Evolutionary conservation across 2,888 invertebrate genomes (phyloP).

Genomic region (Chaetoderma sp.): DNA sequence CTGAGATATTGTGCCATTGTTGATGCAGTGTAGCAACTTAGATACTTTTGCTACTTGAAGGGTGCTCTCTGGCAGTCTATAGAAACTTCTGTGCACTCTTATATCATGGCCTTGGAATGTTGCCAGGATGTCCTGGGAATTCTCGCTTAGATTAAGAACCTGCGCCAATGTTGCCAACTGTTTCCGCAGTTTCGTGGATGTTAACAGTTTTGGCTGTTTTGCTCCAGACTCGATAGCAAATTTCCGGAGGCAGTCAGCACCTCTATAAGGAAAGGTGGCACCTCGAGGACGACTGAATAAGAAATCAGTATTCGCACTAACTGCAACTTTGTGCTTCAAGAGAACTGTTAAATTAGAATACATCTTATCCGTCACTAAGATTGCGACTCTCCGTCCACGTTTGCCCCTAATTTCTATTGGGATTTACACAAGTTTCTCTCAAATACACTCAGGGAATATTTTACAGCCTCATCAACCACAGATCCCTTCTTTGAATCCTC

Average conservation of each 20-base stretch:
- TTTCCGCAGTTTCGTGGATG: constrained; percentile 33
- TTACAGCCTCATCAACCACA: too few species aligned
- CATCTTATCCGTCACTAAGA: too few species aligned
- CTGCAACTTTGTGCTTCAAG: too few species aligned
- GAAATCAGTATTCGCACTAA: too few species aligned
- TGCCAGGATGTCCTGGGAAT: constrained; percentile 29
- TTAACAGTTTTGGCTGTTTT: constrained; percentile 22
- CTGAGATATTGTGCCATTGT: constrained; percentile 19
- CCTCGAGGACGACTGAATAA: too few species aligned
- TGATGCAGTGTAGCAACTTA: constrained; percentile 20
- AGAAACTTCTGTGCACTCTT: constrained; percentile 29
- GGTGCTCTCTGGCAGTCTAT: constrained; percentile 27
- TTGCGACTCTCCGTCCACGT: too few species aligned
- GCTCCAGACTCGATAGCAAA: constrained; percentile 6
- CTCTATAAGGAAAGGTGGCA: too few species aligned
- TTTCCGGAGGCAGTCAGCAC: constrained; percentile 25
- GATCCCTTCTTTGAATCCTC: too few species aligned
- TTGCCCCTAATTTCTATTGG: too few species aligned
- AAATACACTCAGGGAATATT: too few species aligned
- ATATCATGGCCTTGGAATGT: constrained; percentile 36
- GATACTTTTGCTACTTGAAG: constrained; percentile 31
- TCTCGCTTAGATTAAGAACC: constrained; percentile 30
- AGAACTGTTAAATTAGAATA: too few species aligned
- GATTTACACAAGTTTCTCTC: too few species aligned
- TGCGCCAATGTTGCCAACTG: constrained; percentile 37